A percentile compares a stretch with the other conserved stretches of the same genome.
phyloP scores from a whole-genome alignment of 2,888 invertebrate species.

The Dinocampus coccinellae region DNA sequence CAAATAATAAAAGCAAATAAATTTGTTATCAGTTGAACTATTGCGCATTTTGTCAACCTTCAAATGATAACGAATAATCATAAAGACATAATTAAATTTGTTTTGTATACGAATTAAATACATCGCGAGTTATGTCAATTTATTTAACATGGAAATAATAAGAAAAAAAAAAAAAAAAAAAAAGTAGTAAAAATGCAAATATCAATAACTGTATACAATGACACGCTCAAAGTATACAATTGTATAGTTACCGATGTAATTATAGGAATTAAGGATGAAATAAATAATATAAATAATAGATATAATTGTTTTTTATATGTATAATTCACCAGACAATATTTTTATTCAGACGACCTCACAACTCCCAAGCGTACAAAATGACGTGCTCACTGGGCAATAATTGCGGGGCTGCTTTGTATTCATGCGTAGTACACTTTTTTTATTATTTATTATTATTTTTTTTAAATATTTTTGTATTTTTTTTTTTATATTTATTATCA shows the following conservation, averaged over 20 bases:
- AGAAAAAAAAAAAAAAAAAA: no score
- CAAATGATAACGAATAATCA: not conserved
- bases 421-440: slow-evolving; percentile 50
- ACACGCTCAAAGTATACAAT: no score
- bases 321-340: slow-evolving; percentile 73
- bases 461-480: slow-evolving; percentile 37
- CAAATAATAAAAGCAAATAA: not conserved
- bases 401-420: slow-evolving; percentile 66
- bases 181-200: no score
- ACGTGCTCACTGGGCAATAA: slow-evolving; percentile 74
- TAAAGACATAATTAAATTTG: not conserved
- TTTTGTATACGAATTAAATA: not conserved
- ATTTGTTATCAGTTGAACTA: not conserved
- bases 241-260: no score
- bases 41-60: not conserved
- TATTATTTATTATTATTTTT: slow-evolving; percentile 43
- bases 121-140: not conserved
- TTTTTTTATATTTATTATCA: slow-evolving; percentile 49
- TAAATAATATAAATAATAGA: slow-evolving; percentile 12
- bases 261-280: not conserved
- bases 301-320: slow-evolving; percentile 72
- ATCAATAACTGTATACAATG: no score
- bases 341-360: slow-evolving; percentile 85
- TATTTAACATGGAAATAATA: not conserved
- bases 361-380: slow-evolving; percentile 81